Base-by-base conservation (phyloP, 2,113 vertebrate genomes). In the Tachysurus fulvidraco region DNA sequence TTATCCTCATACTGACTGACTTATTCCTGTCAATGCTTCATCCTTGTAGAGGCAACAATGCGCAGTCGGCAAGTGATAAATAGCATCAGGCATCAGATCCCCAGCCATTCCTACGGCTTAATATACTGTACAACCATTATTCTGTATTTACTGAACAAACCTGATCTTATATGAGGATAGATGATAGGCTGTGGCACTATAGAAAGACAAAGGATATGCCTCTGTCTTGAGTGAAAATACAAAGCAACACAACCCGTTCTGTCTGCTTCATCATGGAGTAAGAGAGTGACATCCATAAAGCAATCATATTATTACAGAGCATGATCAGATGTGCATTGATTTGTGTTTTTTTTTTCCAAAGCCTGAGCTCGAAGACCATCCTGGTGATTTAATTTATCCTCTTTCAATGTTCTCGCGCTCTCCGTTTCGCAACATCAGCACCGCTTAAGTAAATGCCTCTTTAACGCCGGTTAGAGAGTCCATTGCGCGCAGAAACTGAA, bases 381-480 rank as follows among this genome's bases (percentile, higher is more conserved):
- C 59, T n/a, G 62, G 44, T 88, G 64, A 88, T 84, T 69, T 81
- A 28, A 85, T 90, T 73, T 46, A 1, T 55, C 55, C 55, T 81
- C 54, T 77, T 80, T 64, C 88, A 76, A 25, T 50, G 54, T 54
- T 44, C 44, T 21, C 11, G 36, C n/a, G 41, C 59, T 44, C 60
- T 82, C 41, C 28, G 60, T 65, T 81, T 83, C 83, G 19, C 83
- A 59, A 21, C 84, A 65, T 83, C 44, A 74, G 81, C 77, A 81
- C 86, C 62, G 13, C 67, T 81, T 83, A 88, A 89, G 81, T 80
- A 79, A 81, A 76, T 8, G 79, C 16, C 84, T 84, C 69, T 87
- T 60, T 62, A 81, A 23, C 23, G 30, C 83, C 79, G 67, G 54
- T 71, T 57, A 50, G 52, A 23, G 44, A 57, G 57, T 52, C 65